Base-by-base conservation (phyloP, 2,888 invertebrate genomes). In the Drosophila gaucha region DNA sequence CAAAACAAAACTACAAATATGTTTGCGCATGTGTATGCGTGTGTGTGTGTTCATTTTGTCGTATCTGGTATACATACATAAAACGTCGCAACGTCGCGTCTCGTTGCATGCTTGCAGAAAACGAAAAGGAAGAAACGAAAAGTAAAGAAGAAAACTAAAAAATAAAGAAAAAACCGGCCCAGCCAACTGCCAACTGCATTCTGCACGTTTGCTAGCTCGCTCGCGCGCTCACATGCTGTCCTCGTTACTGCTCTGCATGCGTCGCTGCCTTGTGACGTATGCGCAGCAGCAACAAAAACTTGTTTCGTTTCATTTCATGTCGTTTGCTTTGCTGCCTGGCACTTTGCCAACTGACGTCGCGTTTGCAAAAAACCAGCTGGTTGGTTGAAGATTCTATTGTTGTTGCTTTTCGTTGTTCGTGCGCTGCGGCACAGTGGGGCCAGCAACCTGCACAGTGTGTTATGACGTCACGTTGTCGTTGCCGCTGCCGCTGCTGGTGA, bases 251-350 rank as follows among this genome's bases (percentile, higher is more conserved):
- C 43, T 47, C 66, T 67, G 77, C 50, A 60, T 76, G 69, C 79
- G 69, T 78, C 59, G 67, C 67, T 79, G 67, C 71, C 67, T 63
- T 65, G 80, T 88, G 88, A 84, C 80, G 80, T 88, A 82, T 86
- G 67, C 76, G 80, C 84, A 77, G 66, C 72, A 78, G 63, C 62
- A 64, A 58, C 57, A 74, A 80, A 63, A 80, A 85, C 79, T 80
- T 36, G 82, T 83, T 84, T 85, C 63, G 78, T 80, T 77, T 58
- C 59, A 39, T 47, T 62, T 82, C 67, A 57, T 67, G 55, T 67
- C 58, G 57, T 55, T 62, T 52, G 26, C 31, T 43, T 43, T 18
- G 41, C 28, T 49, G 70, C 14, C 43, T 24, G 84, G 79, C 83
- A 75, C 63, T 68, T 67, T 70, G 88, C 82, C 82, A 76, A 83